Evolutionary conservation across 2,113 vertebrate species (phyloP), one percentile per base, ranked within the genome.

Genomic region (Cervus canadensis): DNA sequence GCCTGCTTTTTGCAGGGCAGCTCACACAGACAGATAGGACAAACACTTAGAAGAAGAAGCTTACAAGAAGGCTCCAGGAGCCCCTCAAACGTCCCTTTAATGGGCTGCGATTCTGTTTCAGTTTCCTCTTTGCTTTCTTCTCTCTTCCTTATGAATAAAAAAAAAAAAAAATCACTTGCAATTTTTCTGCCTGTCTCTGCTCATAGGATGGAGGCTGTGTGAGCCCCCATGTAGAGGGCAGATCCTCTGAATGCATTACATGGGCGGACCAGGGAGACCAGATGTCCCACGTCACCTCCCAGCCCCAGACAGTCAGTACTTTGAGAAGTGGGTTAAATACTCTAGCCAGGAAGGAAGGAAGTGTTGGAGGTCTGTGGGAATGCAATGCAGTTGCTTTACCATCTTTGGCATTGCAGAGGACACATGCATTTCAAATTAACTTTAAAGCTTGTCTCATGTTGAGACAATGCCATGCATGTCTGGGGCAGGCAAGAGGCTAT

Each of bases 311-410:
- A 57, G 43, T 60, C 8, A n/a, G 54, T 64, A 83, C 50, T 93
- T 86, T 90, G 92, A 84, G 59, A 96, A 86, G 40, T 54, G 43
- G 87, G 48, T 83, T 92, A 64, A 93, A 16, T 89, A 95, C 90
- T 92, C 64, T 76, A 74, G 56, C 54, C n/a, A 40, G 57, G 90
- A 97, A 98, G 64, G 95, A 71, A 95, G 95, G 93, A 43, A 76
- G 59, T 74, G 64, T 28, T 45, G 88, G 62, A 93, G 60, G 96
- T 97, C 89, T 57, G 78, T 90, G 88, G 76, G 36, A 97, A 57
- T 45, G 97, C 30, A 95, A n/a, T 82, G 78, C n/a, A 50, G 5
- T 86, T 2, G 0, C 96, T 95, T 74, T 96, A 78, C 10, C 40
- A 45, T 89, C 94, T 36, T 88, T 52, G 86, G 43, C 40, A 45